Percentiles rank a stretch among this genome's conserved stretches.
phyloP scores from a whole-genome alignment of 2,888 invertebrate genomes.

The Hanleya hanleyi region DNA sequence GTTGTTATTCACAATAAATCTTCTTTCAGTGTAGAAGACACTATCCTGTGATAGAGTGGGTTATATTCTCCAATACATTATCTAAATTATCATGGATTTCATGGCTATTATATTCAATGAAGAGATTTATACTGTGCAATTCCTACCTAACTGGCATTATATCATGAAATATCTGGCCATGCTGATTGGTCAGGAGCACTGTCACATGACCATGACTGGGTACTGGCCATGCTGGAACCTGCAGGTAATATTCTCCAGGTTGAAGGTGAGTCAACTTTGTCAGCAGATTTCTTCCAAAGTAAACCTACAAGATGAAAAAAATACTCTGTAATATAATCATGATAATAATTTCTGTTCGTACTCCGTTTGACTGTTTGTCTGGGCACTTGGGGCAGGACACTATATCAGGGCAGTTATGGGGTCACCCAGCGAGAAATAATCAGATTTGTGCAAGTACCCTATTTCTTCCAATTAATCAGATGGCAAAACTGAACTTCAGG shows the following conservation, averaged over 20 bases:
- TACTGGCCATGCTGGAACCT: constrained; percentile 44
- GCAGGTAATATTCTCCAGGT: constrained; percentile 45
- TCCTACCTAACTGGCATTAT: constrained; percentile 47
- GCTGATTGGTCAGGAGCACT: constrained; percentile 53
- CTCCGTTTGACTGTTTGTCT: too few relatives aligned
- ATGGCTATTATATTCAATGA: background rate
- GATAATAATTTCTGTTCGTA: too few relatives aligned
- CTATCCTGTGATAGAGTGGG: too few relatives aligned
- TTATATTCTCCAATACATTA: background rate
- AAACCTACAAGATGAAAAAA: constrained; percentile 58
- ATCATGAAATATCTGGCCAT: constrained; percentile 54
- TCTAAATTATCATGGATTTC: background rate
- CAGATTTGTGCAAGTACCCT: too few relatives aligned
- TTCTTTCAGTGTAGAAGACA: too few relatives aligned
- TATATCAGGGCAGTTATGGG: too few relatives aligned
- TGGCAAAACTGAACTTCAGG: too few relatives aligned
- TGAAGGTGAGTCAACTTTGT: constrained; percentile 30
- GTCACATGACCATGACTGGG: constrained; percentile 60
- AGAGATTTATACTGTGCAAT: background rate
- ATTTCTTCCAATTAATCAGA: too few relatives aligned
- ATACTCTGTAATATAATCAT: background rate
- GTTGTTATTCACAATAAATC: too few relatives aligned
- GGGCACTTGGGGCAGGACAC: too few relatives aligned
- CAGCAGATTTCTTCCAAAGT: constrained; percentile 52
- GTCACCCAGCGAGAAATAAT: too few relatives aligned